phyloP scores from a whole-genome alignment of 2,888 invertebrate genomes.

The Parnassius apollo region DNA sequence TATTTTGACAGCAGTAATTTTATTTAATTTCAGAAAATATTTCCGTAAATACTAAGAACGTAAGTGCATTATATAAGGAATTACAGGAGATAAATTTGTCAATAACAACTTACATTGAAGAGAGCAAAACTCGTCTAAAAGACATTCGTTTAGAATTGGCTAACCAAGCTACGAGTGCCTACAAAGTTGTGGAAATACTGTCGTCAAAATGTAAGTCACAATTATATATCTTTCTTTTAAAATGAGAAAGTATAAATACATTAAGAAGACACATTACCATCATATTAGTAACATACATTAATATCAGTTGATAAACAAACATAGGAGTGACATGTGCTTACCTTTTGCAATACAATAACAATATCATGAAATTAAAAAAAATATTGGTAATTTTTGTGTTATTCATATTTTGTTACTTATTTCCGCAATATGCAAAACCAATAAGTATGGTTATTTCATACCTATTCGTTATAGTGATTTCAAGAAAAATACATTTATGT shows the following conservation, averaged over 20 bases:
- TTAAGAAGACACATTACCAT: neutral
- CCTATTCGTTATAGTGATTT: too few species aligned
- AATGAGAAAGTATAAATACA: too few species aligned
- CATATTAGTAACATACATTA: neutral
- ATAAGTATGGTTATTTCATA: too few species aligned
- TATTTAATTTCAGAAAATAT: slow-evolving; percentile 62
- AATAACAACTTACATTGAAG: slow-evolving; percentile 66
- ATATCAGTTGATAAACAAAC: too few species aligned
- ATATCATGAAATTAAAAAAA: too few species aligned
- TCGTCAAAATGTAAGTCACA: slow-evolving; percentile 58
- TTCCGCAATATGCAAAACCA: too few species aligned
- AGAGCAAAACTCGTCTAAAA: slow-evolving; percentile 61
- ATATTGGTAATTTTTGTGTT: too few species aligned
- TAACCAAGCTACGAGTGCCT: slow-evolving; percentile 57
- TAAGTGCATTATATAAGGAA: slow-evolving; percentile 60
- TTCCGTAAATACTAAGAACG: slow-evolving; percentile 54
- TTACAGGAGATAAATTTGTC: slow-evolving; percentile 74
- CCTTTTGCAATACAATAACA: too few species aligned
- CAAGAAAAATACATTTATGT: too few species aligned
- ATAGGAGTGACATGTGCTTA: too few species aligned
- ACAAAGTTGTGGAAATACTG: slow-evolving; percentile 63
- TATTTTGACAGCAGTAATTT: slow-evolving; percentile 25
- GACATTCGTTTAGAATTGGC: slow-evolving; percentile 56
- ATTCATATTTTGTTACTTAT: too few species aligned
- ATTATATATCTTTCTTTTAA: neutral